Base-by-base conservation (phyloP, 2,888 invertebrate genomes). In the Perizoma flavofasciatum region DNA sequence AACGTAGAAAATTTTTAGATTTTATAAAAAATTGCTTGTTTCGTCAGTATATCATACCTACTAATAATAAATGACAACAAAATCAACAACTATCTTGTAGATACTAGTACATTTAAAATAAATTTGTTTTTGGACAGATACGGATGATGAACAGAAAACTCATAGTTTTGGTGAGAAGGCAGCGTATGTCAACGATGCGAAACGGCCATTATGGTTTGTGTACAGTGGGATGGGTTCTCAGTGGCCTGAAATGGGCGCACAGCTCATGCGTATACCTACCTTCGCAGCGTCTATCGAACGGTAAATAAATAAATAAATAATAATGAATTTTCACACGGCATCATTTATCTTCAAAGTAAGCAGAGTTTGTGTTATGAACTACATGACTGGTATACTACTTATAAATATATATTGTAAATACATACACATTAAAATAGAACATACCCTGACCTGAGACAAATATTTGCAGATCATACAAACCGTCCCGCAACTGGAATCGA, bases 171-270 rank as follows among this genome's bases (percentile, higher is more conserved):
- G 55, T 6, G 81, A 85, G 51, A 76, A 76, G 7, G 61, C 61
- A 0, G 73, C 75, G 8, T 85, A 85, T 59, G 83, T 75, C 32
- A 82, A 86, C 46, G 72, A 81, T 5, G 82, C 71, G 0, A 74
- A 75, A 22, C 77, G 92, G 0, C 94, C 95, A 1, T 82, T 95
- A 8, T 95, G 95, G 94, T 95, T 93, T 78, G 92, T 95, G 61
- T 95, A 94, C 86, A 94, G 95, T 61, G 95, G 95, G 6, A 95
- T 95, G 95, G 95, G 95, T 7, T 93, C 94, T 0, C 95, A 95
- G 77, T 95, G 95, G 95, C 81, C 92, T 22, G 94, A 94, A 34
- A 95, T 95, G 95, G 95, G 94, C 0, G 77, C 86, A 11, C 88
- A 93, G 43, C 89, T 96, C 72, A 93, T 95, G 93, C 81, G 87